Conservation (phyloP, 2,888 invertebrate genomes). For the Hanleya hanleyi region DNA sequence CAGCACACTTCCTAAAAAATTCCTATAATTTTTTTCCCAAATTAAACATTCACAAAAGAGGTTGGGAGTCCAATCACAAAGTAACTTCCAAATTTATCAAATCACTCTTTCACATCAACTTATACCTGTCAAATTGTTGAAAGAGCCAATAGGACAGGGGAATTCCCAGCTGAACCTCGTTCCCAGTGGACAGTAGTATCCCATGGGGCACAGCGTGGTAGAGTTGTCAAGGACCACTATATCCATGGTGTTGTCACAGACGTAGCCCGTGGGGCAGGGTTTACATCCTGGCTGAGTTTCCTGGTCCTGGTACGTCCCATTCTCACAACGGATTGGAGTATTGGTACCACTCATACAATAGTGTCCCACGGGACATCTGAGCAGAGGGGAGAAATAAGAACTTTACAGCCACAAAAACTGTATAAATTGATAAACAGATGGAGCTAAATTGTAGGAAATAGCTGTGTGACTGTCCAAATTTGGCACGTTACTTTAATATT, state of each 20-base stretch:
- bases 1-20: no score
- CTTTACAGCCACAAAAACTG: no score
- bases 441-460: no score
- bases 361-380: constrained; percentile 67
- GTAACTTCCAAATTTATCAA: no score
- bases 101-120: neutral
- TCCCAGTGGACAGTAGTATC: constrained; percentile 60
- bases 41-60: no score
- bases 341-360: constrained; percentile 63
- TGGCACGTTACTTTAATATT: no score
- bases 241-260: constrained; percentile 69
- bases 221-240: constrained; percentile 65
- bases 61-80: no score
- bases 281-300: constrained; percentile 58
- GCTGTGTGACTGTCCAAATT: no score
- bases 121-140: constrained; percentile 67
- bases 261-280: constrained; percentile 65
- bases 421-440: no score
- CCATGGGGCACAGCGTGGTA: constrained; percentile 60
- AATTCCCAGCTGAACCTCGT: constrained; percentile 62
- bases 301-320: constrained; percentile 67
- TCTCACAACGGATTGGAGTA: constrained; percentile 56
- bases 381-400: constrained; percentile 11
- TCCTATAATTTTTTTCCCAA: no score
- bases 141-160: constrained; percentile 69